Conservation (phyloP, 2,888 invertebrate species). For the Lymantria monacha region DNA sequence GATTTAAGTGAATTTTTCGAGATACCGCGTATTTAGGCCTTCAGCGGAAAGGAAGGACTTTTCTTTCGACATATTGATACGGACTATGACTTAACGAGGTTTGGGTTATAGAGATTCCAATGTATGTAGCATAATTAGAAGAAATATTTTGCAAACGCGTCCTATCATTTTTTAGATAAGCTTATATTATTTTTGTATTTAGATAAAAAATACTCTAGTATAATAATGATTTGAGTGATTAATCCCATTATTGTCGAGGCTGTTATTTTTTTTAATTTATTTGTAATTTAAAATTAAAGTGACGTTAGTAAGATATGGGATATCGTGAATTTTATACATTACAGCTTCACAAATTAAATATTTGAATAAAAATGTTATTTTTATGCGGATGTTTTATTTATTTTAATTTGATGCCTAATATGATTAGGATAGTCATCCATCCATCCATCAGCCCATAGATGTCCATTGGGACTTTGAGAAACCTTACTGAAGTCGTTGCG, state of each 20-base stretch:
- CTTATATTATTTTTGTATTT: conserved; percentile 39
- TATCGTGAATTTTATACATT: conserved; percentile 47
- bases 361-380: conserved; percentile 49
- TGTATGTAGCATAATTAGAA: no score
- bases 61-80: no score
- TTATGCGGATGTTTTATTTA: conserved; percentile 30
- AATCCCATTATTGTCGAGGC: conserved; percentile 9
- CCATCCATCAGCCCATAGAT: no score
- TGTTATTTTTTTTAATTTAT: conserved; percentile 34
- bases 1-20: no score
- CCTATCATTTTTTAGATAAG: conserved; percentile 14
- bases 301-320: conserved; percentile 37
- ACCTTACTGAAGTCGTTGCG: not conserved
- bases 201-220: conserved; percentile 31
- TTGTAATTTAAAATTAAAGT: conserved; percentile 31
- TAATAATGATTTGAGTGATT: conserved; percentile 24
- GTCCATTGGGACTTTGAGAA: no score
- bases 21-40: no score
- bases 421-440: no score
- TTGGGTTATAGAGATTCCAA: no score
- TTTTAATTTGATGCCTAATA: not conserved
- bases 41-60: no score
- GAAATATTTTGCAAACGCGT: not conserved
- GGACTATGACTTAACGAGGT: no score
- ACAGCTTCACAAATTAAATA: conserved; percentile 49